phyloP scores from a whole-genome alignment of 2,797 vertebrate genomes.

The Cetoscarus ocellatus region DNA sequence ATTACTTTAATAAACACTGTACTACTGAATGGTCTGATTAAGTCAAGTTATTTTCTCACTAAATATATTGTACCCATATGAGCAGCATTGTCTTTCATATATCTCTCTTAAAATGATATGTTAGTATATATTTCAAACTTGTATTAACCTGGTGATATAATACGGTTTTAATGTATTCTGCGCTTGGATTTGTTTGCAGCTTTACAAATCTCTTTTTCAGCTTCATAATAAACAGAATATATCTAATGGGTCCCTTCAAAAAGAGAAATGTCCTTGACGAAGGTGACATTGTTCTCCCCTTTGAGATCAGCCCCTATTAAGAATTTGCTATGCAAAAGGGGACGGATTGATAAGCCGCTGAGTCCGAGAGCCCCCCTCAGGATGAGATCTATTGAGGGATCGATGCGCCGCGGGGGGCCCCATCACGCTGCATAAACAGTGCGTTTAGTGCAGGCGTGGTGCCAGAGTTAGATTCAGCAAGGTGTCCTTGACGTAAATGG shows the following conservation, averaged over 20 bases:
- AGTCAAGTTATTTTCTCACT: too few species aligned
- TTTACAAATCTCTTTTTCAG: neutral
- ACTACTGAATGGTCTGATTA: too few species aligned
- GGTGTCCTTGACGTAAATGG: conserved; percentile 68
- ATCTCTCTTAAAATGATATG: too few species aligned
- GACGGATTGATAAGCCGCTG: conserved; percentile 54
- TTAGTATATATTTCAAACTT: too few species aligned
- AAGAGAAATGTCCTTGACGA: conserved; percentile 47
- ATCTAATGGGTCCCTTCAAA: conserved; percentile 8
- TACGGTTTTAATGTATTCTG: too few species aligned
- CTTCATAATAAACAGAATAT: conserved; percentile 1
- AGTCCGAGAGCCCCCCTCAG: conserved; percentile 64
- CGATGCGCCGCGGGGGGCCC: conserved; percentile 66
- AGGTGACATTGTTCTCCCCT: conserved; percentile 61
- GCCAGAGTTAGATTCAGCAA: conserved; percentile 46
- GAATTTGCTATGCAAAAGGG: conserved; percentile 43
- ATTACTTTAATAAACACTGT: too few species aligned
- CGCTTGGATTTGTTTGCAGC: neutral
- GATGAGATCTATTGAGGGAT: conserved; percentile 69
- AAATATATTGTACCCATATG: too few species aligned
- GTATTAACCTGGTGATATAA: too few species aligned
- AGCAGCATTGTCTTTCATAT: too few species aligned
- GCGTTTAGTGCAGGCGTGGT: conserved; percentile 58
- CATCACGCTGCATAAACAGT: conserved; percentile 65
- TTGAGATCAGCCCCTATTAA: conserved; percentile 46